Evolutionary conservation across 2,113 vertebrate species (phyloP).

Genomic region (Cephalophus harveyi): DNA sequence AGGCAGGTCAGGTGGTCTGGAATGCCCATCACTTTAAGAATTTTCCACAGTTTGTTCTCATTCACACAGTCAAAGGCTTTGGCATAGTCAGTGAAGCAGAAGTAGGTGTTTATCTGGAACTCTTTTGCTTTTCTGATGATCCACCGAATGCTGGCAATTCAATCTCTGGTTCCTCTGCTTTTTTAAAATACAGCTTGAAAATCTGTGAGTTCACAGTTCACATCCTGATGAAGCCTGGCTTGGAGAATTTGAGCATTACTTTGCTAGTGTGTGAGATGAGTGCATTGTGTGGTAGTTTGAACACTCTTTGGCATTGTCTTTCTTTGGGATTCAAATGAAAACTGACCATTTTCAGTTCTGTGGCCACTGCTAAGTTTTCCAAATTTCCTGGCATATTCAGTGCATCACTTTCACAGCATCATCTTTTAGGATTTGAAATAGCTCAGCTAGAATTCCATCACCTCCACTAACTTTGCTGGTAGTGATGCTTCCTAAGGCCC

Average conservation of each 20-base stretch:
- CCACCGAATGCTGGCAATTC: rapidly evolving
- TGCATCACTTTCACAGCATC: neutral
- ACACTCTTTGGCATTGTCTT: neutral
- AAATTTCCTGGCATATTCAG: rapidly evolving
- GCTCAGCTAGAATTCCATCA: neutral
- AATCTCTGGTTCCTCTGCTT: neutral
- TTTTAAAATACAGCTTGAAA: neutral
- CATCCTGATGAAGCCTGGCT: neutral
- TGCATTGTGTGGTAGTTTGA: neutral
- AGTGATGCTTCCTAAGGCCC: neutral
- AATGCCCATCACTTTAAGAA: neutral
- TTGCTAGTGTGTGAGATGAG: neutral
- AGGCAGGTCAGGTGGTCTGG: neutral
- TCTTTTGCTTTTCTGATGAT: neutral
- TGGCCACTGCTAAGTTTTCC: neutral
- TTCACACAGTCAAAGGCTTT: neutral
- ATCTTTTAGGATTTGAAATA: neutral
- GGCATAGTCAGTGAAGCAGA: neutral
- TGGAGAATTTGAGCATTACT: neutral
- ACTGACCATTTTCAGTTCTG: neutral
- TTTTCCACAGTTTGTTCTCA: neutral
- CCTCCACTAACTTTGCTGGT: neutral
- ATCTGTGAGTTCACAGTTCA: neutral
- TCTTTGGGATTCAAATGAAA: neutral
- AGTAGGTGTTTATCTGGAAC: neutral